Conservation (phyloP, 2,113 vertebrate genomes). For the Cairina moschata region DNA sequence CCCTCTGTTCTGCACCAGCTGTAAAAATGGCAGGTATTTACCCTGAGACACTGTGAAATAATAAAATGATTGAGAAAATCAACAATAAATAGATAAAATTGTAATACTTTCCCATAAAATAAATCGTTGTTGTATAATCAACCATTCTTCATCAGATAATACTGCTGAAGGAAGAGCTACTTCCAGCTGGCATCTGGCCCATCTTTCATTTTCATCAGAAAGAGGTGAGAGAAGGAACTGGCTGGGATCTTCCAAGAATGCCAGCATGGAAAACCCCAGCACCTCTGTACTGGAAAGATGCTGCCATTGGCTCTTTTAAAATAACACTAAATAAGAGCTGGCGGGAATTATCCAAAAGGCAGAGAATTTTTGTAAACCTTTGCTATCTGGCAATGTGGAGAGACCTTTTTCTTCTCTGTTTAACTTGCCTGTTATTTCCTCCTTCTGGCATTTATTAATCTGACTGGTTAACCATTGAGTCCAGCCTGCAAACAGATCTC, state of each 20-base stretch:
- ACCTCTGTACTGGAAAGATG: background rate
- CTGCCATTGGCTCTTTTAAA: background rate
- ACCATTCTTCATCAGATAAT: background rate
- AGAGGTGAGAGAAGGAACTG: background rate
- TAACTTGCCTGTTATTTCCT: conserved; percentile 63
- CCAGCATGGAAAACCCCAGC: background rate
- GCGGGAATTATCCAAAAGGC: conserved; percentile 28
- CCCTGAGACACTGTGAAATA: background rate
- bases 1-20: background rate
- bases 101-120: background rate
- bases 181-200: background rate
- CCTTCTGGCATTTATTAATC: conserved; percentile 76
- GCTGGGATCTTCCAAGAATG: background rate
- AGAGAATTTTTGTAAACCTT: conserved; percentile 40
- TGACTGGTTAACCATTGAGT: conserved; percentile 71
- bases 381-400: conserved; percentile 10
- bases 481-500: conserved; percentile 28
- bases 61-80: background rate
- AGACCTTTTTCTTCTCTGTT: conserved; percentile 38
- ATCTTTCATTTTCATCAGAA: conserved; percentile 35
- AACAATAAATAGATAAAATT: background rate
- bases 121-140: background rate
- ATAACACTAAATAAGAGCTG: background rate
- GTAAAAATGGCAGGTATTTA: background rate
- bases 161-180: background rate